Conservation (phyloP, 1,140 invertebrate genomes). For the Melipona quadrifasciata region DNA sequence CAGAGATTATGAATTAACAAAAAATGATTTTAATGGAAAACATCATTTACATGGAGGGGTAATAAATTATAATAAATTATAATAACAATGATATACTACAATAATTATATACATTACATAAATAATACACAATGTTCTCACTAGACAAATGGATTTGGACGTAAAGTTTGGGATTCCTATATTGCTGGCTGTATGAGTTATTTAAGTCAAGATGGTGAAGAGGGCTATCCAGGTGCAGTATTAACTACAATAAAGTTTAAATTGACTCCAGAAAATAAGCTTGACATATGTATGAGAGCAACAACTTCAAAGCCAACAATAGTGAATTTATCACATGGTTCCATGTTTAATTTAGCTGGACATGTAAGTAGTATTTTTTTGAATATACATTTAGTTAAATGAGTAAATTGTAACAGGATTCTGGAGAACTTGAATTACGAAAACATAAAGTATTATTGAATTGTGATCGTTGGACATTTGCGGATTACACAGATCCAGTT, state of each 20-base stretch:
- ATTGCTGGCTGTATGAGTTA: slow-evolving; percentile 85
- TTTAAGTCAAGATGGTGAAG: slow-evolving; percentile 90
- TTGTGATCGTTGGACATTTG: slow-evolving; percentile 88
- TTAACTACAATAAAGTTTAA: slow-evolving; percentile 86
- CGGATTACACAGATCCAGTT: slow-evolving; percentile 84
- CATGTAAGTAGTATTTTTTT: slow-evolving; percentile 82
- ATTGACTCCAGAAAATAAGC: slow-evolving; percentile 87
- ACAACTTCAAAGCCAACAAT: slow-evolving; percentile 89
- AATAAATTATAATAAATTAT: slow-evolving; percentile 5
- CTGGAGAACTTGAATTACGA: slow-evolving; percentile 82
- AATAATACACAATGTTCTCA: not conserved
- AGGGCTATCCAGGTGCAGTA: slow-evolving; percentile 92
- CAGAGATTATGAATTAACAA: slow-evolving; percentile 85
- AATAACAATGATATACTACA: not conserved
- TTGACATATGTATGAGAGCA: slow-evolving; percentile 88
- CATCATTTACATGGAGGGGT: slow-evolving; percentile 93
- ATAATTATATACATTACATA: not conserved
- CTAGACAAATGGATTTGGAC: slow-evolving; percentile 70
- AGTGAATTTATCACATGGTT: slow-evolving; percentile 94
- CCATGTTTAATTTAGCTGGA: slow-evolving; percentile 95
- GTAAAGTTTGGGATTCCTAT: slow-evolving; percentile 79
- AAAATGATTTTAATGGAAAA: slow-evolving; percentile 85
- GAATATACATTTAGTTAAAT: not conserved
- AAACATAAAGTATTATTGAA: slow-evolving; percentile 89
- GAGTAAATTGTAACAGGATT: slow-evolving; percentile 53